Base-by-base conservation (phyloP, 1,140 invertebrate genomes). In the Gryllus bimaculatus region DNA sequence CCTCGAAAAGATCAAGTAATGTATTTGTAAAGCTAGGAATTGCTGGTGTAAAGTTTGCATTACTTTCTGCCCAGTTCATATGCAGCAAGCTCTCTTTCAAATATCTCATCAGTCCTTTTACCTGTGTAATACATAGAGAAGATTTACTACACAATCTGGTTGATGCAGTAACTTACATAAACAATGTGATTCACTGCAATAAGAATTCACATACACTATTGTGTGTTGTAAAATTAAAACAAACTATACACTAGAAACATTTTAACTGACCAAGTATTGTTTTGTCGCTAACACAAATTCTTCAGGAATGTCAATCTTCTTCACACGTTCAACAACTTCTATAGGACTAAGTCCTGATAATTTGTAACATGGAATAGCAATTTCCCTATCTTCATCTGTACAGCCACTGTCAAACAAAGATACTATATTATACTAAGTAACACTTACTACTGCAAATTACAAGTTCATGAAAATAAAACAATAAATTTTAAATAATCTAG, bases 291-390 rank as follows among this genome's bases (percentile, higher is more conserved):
- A 49, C 80, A 18, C 47, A 8, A 75, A 8, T 48, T 81, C 80
- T 73, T 66, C 80, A 80, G 82, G 77, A 47, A 81, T 79, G 10
- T 75, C 54, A 49, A 79, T 76, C 48, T 48, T 79, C 49, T 76
- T 86, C 84, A 47, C 85, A 85, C n/a, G 86, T 80, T 80, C 85
- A 20, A 91, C 82, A 7, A 90, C 86, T 81, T 89, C 87, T 0
- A 85, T 83, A 7, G 88, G 85, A 48, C 83, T 85, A 4, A 90
- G 78, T 13, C 85, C 84, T 2, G 90, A 89, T 86, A 90, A 90
- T 81, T 88, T 89, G 82, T 89, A 92, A 83, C 89, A 91, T 6
- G 88, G 88, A 81, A 88, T 85, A 74, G 89, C 89, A n/a, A 89
- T 82, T 73, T 84, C 83, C 87, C 89, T 91, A 77, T 91, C 89